Conservation (phyloP, 2,113 vertebrate species). For the Channa maculata region DNA sequence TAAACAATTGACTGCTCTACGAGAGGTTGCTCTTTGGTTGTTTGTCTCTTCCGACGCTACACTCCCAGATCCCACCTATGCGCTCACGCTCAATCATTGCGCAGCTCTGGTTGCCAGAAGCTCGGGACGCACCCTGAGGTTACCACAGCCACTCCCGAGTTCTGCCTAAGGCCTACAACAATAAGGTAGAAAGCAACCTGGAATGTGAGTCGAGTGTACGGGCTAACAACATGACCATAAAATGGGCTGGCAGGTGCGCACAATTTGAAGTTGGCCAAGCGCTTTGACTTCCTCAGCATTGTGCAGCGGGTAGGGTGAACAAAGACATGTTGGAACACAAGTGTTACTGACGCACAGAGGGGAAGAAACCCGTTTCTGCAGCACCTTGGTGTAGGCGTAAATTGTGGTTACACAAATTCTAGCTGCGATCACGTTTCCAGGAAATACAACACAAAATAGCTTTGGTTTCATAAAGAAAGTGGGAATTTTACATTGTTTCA, state of each 20-base stretch:
- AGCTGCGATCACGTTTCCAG: background rate
- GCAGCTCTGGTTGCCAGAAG: slow-evolving; percentile 46
- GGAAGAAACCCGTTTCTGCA: background rate
- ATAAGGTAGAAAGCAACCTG: slow-evolving; percentile 46
- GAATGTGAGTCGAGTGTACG: background rate
- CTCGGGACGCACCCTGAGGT: slow-evolving; percentile 71
- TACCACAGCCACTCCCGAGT: slow-evolving; percentile 74
- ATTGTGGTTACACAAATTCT: background rate
- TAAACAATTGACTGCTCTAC: background rate
- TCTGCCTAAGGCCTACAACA: slow-evolving; percentile 14
- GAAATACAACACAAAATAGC: slow-evolving; percentile 19
- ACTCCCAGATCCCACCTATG: slow-evolving; percentile 65
- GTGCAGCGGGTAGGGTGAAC: too few species aligned
- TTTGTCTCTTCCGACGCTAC: slow-evolving; percentile 51
- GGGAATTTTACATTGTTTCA: background rate
- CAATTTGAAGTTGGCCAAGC: too few species aligned
- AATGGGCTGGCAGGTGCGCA: background rate
- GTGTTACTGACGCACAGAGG: background rate
- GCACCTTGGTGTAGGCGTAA: too few species aligned
- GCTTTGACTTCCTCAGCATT: too few species aligned
- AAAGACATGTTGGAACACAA: slow-evolving; percentile 57
- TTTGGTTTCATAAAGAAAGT: background rate
- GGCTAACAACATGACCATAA: background rate
- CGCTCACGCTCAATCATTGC: slow-evolving; percentile 42
- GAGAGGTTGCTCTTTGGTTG: background rate